phyloP scores from a whole-genome alignment of 1,140 invertebrate genomes.

The Aricia agestis region DNA sequence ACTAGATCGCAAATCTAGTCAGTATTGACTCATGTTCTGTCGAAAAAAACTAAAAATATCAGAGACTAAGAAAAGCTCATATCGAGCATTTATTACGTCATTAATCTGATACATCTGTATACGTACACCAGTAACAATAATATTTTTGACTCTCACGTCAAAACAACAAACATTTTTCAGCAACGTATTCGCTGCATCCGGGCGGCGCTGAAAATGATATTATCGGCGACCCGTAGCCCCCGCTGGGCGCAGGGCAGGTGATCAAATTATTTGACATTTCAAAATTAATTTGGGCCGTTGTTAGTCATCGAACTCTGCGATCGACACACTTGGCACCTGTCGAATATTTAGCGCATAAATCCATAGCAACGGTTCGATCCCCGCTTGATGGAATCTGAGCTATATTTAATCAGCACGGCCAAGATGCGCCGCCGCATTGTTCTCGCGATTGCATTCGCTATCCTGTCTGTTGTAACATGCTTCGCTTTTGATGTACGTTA shows the following conservation, averaged over 20 bases:
- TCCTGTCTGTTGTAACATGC: conserved; percentile 22
- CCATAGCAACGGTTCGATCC: conserved; percentile 68
- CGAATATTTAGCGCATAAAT: conserved; percentile 75
- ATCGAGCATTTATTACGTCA: no score
- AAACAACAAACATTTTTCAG: not conserved
- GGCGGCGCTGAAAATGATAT: not conserved
- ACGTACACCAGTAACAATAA: no score
- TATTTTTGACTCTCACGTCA: no score
- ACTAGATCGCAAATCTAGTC: not conserved
- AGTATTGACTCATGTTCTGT: not conserved
- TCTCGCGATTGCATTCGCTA: conserved; percentile 52
- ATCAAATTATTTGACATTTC: conserved; percentile 75
- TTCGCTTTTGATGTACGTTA: conserved; percentile 33
- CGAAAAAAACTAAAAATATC: no score
- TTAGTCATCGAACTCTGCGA: conserved; percentile 73
- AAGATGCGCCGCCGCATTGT: conserved; percentile 61
- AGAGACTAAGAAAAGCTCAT: no score
- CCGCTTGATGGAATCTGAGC: conserved; percentile 68
- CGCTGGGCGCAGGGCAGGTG: conserved; percentile 51
- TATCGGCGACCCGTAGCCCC: conserved; percentile 27
- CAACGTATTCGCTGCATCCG: not conserved
- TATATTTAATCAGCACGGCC: conserved; percentile 68
- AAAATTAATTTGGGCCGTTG: conserved; percentile 70
- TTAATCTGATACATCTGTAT: no score
- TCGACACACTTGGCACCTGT: conserved; percentile 75